Conservation (phyloP, 2,888 invertebrate species). For the Fragum whitleyi region DNA sequence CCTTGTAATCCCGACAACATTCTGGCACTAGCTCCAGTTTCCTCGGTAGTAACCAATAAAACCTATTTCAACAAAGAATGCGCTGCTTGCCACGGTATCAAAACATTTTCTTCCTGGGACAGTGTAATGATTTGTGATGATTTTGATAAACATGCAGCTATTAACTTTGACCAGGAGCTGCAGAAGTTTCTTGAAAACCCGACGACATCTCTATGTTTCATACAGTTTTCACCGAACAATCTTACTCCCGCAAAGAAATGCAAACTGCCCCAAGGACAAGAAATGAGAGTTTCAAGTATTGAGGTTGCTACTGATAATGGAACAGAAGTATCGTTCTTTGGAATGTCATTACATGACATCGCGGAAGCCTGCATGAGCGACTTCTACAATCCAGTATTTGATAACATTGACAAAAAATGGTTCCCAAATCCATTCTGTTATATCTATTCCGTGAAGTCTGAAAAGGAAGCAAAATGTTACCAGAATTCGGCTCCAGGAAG, state of each 20-base stretch:
- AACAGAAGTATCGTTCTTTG: not conserved
- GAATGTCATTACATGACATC: not conserved
- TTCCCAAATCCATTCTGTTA: not conserved
- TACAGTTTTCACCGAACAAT: not conserved
- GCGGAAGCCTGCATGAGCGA: not conserved
- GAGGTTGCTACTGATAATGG: not conserved
- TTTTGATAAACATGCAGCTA: not conserved
- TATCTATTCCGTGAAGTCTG: not conserved
- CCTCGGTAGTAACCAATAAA: not conserved
- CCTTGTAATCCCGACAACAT: not conserved
- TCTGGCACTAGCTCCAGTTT: not conserved
- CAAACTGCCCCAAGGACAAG: not conserved
- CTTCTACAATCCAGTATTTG: constrained; percentile 1
- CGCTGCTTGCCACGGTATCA: not conserved
- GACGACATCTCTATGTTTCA: not conserved
- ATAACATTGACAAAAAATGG: not conserved
- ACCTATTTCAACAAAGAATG: not conserved
- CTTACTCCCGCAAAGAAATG: not conserved
- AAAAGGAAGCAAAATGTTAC: not conserved
- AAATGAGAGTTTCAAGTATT: not conserved
- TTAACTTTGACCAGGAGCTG: not conserved
- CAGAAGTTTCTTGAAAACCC: not conserved
- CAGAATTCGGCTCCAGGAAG: not conserved
- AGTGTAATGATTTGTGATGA: not conserved
- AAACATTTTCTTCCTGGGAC: not conserved